phyloP scores from a whole-genome alignment of 2,797 vertebrate genomes.

The Pyrocephalus nanus region DNA sequence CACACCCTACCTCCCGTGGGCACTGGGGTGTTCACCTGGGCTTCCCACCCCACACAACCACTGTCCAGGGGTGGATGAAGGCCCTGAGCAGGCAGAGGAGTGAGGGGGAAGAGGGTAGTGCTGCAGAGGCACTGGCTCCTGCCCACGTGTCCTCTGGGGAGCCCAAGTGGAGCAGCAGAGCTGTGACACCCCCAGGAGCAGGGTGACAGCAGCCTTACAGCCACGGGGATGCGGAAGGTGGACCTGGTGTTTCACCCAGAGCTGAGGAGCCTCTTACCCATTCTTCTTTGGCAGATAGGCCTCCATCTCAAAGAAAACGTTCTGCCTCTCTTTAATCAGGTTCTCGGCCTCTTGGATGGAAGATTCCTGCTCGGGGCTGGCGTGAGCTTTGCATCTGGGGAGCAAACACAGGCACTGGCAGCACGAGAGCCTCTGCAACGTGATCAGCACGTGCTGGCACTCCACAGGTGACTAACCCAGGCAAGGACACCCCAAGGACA shows the following conservation, averaged over 20 bases:
- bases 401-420: neutral
- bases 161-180: neutral
- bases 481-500: slow-evolving; percentile 18
- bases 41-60: rapidly evolving
- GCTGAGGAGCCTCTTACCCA: slow-evolving; percentile 75
- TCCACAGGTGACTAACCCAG: neutral
- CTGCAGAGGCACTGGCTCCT: neutral
- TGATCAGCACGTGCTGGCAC: neutral
- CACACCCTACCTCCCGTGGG: neutral
- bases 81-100: neutral
- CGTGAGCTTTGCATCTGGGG: slow-evolving; percentile 77
- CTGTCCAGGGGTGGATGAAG: neutral
- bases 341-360: slow-evolving; percentile 79
- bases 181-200: neutral
- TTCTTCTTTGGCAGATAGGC: slow-evolving; percentile 95
- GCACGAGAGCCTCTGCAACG: neutral
- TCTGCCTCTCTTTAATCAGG: slow-evolving; percentile 84
- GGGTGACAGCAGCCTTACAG: neutral
- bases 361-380: slow-evolving; percentile 65
- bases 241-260: neutral
- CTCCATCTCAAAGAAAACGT: slow-evolving; percentile 91
- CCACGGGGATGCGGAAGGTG: neutral
- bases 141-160: neutral
- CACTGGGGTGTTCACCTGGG: neutral
- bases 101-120: rapidly evolving